A percentile compares a stretch with the other conserved stretches of the same genome.
These are phyloP conservation scores for Tupaia chinensis DNA, from an alignment of 2,113 vertebrate species.

Conservation along the genomic window DNA sequence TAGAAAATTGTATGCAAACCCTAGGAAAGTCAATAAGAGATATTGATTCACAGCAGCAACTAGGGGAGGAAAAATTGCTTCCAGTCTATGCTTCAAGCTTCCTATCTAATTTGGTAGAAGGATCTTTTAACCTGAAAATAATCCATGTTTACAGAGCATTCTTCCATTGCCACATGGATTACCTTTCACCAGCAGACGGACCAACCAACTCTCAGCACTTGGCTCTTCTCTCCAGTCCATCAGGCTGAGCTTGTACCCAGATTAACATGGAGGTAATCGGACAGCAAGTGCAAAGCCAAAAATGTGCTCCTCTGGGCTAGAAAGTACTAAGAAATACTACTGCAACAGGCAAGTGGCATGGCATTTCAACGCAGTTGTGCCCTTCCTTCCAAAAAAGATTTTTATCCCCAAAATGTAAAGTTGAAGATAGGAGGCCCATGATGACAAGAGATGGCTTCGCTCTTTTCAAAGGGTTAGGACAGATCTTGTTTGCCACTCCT, in stretches of 20 bases:
- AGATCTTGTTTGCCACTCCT: neutral
- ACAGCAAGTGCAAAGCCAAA: neutral
- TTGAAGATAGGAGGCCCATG: neutral
- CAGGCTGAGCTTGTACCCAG: neutral
- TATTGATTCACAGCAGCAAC: slow-evolving; percentile 19
- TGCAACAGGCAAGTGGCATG: neutral
- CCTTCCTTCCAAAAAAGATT: neutral
- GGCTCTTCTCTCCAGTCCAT: neutral
- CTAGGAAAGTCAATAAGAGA: slow-evolving; percentile 62
- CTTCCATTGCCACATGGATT: neutral
- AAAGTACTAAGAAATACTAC: neutral
- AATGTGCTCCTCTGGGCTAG: neutral
- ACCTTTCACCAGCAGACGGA: slow-evolving; percentile 7
- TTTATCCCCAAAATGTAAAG: neutral
- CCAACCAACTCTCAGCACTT: neutral
- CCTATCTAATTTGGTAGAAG: slow-evolving; percentile 46
- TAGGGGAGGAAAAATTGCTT: neutral
- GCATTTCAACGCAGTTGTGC: neutral
- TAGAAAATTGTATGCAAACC: slow-evolving; percentile 70
- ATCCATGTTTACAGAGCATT: slow-evolving; percentile 35
- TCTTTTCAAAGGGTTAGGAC: neutral
- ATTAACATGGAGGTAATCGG: neutral
- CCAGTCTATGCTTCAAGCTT: neutral
- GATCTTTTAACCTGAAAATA: slow-evolving; percentile 35
- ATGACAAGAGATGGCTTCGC: neutral